Conservation (phyloP, 2,888 invertebrate genomes). For the Ptilodon capucinus region DNA sequence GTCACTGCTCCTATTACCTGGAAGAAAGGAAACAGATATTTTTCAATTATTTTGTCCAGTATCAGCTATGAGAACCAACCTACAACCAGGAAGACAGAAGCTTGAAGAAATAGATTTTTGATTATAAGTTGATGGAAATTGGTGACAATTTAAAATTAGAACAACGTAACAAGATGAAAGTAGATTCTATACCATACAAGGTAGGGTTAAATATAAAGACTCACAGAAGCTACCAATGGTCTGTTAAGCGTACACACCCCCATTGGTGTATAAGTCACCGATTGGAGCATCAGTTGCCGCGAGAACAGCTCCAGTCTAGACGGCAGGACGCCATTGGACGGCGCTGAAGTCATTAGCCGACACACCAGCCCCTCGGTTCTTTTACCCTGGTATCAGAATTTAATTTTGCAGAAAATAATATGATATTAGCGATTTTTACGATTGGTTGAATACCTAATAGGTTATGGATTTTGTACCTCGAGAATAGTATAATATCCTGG, state of each 20-base stretch:
- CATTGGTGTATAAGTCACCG: constrained; percentile 80
- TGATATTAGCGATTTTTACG: no score
- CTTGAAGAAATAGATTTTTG: no score
- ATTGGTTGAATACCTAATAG: no score
- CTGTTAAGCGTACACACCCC: constrained; percentile 83
- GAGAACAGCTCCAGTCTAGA: constrained; percentile 82
- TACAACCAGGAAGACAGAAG: no score
- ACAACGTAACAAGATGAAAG: no score
- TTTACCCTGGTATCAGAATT: constrained; percentile 54
- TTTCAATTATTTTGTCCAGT: neutral
- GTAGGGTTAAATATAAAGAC: constrained; percentile 17
- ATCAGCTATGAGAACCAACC: no score
- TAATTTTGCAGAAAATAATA: no score
- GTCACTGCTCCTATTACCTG: constrained; percentile 83
- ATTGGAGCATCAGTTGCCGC: constrained; percentile 80
- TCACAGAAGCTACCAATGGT: constrained; percentile 82
- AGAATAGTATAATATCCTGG: constrained; percentile 80
- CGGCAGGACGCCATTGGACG: constrained; percentile 69
- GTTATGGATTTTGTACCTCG: no score
- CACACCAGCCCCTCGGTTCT: constrained; percentile 69
- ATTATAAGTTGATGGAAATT: no score
- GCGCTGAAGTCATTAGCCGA: constrained; percentile 66
- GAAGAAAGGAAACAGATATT: constrained; percentile 23
- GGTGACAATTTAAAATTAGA: no score
- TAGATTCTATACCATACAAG: no score